Evolutionary conservation across 2,797 vertebrate genomes (phyloP), one percentile per base, ranked within the genome.

Genomic region (Furcifer pardalis): DNA sequence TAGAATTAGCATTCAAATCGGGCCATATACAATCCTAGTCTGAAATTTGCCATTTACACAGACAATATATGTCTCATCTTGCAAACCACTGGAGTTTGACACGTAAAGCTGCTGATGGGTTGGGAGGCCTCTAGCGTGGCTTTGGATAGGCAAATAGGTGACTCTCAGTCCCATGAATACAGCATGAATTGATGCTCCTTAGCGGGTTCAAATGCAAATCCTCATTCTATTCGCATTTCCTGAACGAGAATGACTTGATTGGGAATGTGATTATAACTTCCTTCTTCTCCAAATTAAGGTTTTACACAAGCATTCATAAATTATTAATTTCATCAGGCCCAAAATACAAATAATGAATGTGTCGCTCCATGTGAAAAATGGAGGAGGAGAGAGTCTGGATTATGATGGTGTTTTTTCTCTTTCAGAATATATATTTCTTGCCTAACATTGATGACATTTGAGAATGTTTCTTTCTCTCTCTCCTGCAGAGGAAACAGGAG

Each of bases 381-480:
- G 1, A 42, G 27, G 1, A 42, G 27, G 40, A 10, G 52, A n/a
- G 25, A 30, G 37, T 49, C 6, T 35, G 17, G 19, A 4, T 35
- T 25, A 17, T 15, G 19, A 7, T 7, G 21, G 10, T 9, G 5
- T 37, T 9, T 35, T 63, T 25, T 49, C 63, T 72, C 46, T 49
- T 12, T 49, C 46, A 59, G 6, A 49, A 72, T 27, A 9, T 6
- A 21, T 17, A 63, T 23, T 32, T 63, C n/a, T 2, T 81, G 42
- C 69, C 32, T 72, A 30, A 17, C 42, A 5, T 0, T 0, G 73
- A 87, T 87, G 4, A 32, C 2, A 72, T 21, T 81, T 49, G 74
- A 84, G 42, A 21, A 82, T 7, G 15, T 5, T 85, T 88, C 86
- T 65, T 85, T n/a, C 37, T 87, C 86, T 86, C 6, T 77, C 46